Conservation (phyloP, 2,888 invertebrate species). For the Zaprionus lineosus region DNA sequence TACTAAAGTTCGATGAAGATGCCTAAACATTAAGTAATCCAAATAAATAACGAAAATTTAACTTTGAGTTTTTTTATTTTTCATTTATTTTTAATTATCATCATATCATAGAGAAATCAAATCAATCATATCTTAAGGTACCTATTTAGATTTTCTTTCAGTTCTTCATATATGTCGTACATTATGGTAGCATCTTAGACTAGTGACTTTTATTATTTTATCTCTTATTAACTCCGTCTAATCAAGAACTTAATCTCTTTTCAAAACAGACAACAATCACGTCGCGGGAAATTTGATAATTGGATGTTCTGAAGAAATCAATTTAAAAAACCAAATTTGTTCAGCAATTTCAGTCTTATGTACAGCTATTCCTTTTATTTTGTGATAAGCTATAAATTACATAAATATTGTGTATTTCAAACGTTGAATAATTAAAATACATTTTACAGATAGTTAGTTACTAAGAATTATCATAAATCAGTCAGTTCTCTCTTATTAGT, state of each 20-base stretch:
- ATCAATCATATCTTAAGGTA: conserved; percentile 24
- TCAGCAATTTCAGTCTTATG: conserved; percentile 31
- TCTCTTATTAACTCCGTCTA: conserved; percentile 22
- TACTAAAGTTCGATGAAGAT: conserved; percentile 58
- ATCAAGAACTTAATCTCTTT: conserved; percentile 50
- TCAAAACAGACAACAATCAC: conserved; percentile 69
- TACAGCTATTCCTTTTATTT: conserved; percentile 57
- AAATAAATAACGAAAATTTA: conserved; percentile 66
- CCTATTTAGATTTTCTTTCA: too few relatives aligned
- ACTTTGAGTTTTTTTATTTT: conserved; percentile 21
- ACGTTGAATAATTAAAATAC: conserved; percentile 29
- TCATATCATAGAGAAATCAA: conserved; percentile 43
- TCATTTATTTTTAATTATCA: conserved; percentile 12
- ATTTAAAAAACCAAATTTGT: not conserved
- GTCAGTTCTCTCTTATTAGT: conserved; percentile 57
- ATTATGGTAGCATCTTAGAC: conserved; percentile 38
- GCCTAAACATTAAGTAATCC: conserved; percentile 66
- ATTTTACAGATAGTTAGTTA: conserved; percentile 30
- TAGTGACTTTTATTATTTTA: conserved; percentile 11
- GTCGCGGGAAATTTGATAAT: conserved; percentile 81
- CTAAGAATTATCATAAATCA: conserved; percentile 13
- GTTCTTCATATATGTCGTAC: conserved; percentile 10
- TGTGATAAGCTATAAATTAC: conserved; percentile 61
- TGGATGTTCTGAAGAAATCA: conserved; percentile 79
- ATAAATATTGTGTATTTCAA: conserved; percentile 52